Conservation (phyloP, 1,140 invertebrate genomes). For the Anoplophora glabripennis region DNA sequence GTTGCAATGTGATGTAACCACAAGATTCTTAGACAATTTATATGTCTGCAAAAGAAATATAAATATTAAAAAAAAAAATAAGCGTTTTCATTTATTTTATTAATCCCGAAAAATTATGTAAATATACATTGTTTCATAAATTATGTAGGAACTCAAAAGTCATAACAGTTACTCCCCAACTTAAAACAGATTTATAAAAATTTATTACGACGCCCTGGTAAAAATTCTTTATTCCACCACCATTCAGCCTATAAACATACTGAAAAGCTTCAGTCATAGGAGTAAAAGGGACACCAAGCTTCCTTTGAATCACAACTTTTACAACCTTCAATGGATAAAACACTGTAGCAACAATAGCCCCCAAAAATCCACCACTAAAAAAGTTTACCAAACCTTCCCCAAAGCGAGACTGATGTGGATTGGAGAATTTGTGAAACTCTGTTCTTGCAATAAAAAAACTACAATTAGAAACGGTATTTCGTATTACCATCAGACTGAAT, state of each 20-base stretch:
- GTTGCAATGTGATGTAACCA: too few species aligned
- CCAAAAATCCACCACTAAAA: slow-evolving; percentile 13
- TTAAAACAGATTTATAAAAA: slow-evolving; percentile 7
- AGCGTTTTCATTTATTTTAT: too few species aligned
- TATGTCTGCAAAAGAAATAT: too few species aligned
- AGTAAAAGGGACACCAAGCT: slow-evolving; percentile 17
- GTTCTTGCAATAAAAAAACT: slow-evolving; percentile 22
- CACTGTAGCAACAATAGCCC: slow-evolving; percentile 15
- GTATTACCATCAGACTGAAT: slow-evolving; percentile 11
- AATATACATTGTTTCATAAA: slow-evolving; percentile 9
- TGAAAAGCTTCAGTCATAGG: not conserved
- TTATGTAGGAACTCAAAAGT: slow-evolving; percentile 19
- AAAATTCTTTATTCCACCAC: slow-evolving; percentile 19
- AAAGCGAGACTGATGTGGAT: slow-evolving; percentile 2
- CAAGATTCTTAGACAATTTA: too few species aligned
- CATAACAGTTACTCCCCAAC: slow-evolving; percentile 24
- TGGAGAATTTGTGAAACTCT: slow-evolving; percentile 15
- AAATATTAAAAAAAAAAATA: too few species aligned
- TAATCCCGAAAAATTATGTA: too few species aligned
- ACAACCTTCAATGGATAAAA: slow-evolving; percentile 23
- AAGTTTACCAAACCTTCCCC: slow-evolving; percentile 15
- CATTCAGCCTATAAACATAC: slow-evolving; percentile 17
- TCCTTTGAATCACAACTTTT: slow-evolving; percentile 19
- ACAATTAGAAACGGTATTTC: slow-evolving; percentile 21
- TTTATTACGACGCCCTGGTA: slow-evolving; percentile 13